These are phyloP conservation scores for Mesoclemmys tuberculata DNA, from an alignment of 2,113 vertebrate species.

Conservation along the genomic window DNA sequence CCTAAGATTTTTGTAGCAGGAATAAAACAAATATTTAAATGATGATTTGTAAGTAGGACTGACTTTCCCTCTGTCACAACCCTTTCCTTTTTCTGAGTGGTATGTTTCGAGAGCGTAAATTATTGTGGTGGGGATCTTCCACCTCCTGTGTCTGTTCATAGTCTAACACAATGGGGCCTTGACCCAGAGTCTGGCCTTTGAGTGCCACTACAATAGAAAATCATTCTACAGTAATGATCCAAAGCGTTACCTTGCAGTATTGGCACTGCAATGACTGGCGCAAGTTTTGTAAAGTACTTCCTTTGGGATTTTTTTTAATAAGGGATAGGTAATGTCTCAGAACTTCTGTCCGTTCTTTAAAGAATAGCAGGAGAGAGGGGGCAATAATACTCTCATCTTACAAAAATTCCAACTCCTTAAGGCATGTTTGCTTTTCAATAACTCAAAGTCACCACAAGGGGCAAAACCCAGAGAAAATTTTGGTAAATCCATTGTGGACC, in stretches of 20 bases:
- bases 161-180: neutral
- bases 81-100: neutral
- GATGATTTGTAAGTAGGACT: neutral
- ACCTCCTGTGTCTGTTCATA: neutral
- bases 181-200: neutral
- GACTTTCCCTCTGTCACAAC: neutral
- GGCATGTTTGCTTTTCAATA: accelerated
- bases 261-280: neutral
- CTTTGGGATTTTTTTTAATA: neutral
- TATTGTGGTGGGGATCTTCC: neutral
- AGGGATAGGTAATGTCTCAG: neutral
- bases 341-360: neutral
- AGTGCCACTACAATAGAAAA: neutral
- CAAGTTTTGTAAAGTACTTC: accelerated
- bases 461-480: neutral
- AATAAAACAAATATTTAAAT: neutral
- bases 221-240: neutral
- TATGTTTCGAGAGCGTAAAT: neutral
- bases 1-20: neutral
- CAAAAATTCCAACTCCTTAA: accelerated
- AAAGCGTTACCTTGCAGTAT: neutral
- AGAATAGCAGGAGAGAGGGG: neutral
- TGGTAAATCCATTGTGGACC: neutral
- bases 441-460: neutral
- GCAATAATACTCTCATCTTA: neutral